Percentiles rank a stretch among this genome's conserved stretches.
These are phyloP conservation scores for Chiroxiphia lanceolata DNA, from an alignment of 2,797 vertebrate species.

Conservation along the genomic window DNA sequence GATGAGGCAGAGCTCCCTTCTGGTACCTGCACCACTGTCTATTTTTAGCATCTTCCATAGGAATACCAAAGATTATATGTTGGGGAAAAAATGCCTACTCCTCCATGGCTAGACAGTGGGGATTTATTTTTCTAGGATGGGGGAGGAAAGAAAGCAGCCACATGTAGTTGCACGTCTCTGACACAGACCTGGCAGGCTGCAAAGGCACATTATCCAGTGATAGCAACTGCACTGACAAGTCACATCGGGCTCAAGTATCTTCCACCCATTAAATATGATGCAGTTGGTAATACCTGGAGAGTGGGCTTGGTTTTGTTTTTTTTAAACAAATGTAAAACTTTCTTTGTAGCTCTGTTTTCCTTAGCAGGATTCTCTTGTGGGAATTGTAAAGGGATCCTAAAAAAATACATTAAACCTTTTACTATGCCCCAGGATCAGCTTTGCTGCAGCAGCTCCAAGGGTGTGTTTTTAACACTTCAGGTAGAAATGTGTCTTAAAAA, in stretches of 20 bases:
- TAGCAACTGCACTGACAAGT: background rate
- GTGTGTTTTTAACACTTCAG: constrained; percentile 28
- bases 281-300: background rate
- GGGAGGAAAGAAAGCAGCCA: background rate
- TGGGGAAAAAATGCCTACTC: background rate
- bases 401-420: constrained; percentile 43
- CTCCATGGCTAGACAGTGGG: background rate
- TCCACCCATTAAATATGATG: background rate
- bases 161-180: background rate
- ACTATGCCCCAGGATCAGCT: background rate
- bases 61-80: background rate
- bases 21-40: background rate
- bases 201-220: background rate
- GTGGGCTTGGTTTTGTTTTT: background rate
- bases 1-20: background rate
- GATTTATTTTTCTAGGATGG: constrained; percentile 19
- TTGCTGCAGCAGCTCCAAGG: constrained; percentile 9
- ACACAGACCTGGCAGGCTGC: background rate
- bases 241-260: background rate
- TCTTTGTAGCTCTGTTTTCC: background rate
- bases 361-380: background rate
- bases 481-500: background rate
- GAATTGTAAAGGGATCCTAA: constrained; percentile 37
- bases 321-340: background rate
- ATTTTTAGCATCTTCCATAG: background rate